A percentile compares a stretch with the other conserved stretches of the same genome.
Conservation (phyloP, 2,113 vertebrate species). For the Varanus salvator region DNA sequence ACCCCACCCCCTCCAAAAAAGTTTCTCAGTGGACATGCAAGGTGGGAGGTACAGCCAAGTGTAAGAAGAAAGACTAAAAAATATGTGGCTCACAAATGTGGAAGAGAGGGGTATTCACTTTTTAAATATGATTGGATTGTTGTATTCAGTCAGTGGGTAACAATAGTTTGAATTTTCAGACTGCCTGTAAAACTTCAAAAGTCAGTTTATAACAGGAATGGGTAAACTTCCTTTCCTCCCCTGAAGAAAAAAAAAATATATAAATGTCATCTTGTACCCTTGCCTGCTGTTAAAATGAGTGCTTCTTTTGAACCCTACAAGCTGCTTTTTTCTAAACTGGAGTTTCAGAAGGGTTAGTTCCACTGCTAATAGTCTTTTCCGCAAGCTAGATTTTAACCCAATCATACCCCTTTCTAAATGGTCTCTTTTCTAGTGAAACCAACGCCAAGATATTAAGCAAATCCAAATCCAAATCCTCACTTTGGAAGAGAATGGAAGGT, state of each 20-base stretch:
- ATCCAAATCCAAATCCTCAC: not conserved
- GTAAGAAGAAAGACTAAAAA: not conserved
- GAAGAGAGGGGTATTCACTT: not conserved
- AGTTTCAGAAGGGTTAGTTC: conserved; percentile 21
- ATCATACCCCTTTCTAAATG: conserved; percentile 5
- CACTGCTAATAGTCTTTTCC: conserved; percentile 28
- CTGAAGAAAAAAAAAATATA: not conserved
- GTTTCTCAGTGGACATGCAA: not conserved
- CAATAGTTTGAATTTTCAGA: not conserved
- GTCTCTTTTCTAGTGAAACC: not conserved
- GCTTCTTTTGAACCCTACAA: not conserved
- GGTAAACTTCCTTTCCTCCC: not conserved
- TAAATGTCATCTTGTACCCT: not conserved
- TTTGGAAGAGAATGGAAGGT: conserved; percentile 21
- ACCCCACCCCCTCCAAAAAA: not conserved
- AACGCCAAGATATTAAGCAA: not conserved
- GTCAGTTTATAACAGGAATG: not conserved
- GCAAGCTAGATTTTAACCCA: conserved; percentile 10
- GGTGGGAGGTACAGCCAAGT: fast-evolving
- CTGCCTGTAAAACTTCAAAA: not conserved
- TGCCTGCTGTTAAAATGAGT: not conserved
- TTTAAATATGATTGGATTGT: not conserved
- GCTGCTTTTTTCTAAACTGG: not conserved
- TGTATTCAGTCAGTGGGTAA: not conserved
- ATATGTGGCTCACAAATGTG: not conserved